A percentile compares a stretch with the other conserved stretches of the same genome.
Evolutionary conservation across 2,113 vertebrate species (phyloP).

Genomic region (Hepsetus odoe): DNA sequence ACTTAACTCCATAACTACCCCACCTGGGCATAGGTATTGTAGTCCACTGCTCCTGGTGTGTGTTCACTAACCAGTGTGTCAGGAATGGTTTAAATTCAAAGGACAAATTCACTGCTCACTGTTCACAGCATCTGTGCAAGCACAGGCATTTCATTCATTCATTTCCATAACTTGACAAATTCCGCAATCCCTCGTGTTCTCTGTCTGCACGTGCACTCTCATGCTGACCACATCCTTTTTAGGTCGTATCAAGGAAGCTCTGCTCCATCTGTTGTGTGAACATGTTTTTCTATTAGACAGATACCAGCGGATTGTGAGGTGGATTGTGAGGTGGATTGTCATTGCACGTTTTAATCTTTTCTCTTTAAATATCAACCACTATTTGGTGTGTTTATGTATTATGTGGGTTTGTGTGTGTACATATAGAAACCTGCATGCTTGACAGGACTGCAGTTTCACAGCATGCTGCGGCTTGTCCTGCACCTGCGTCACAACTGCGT

Average conservation of each 20-base stretch:
- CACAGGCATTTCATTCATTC: too few relatives aligned
- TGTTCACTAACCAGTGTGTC: too few relatives aligned
- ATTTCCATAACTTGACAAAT: too few relatives aligned
- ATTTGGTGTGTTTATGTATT: background rate
- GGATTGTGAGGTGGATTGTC: background rate
- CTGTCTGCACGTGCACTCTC: background rate
- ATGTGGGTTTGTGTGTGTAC: background rate
- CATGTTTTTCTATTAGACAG: background rate
- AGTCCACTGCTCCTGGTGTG: too few relatives aligned
- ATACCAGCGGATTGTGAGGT: background rate
- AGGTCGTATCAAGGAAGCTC: background rate
- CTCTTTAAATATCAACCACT: background rate
- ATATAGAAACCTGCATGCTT: background rate
- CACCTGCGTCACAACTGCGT: background rate
- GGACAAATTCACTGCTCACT: too few relatives aligned
- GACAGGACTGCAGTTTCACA: background rate
- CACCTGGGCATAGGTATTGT: too few relatives aligned
- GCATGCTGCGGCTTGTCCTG: background rate
- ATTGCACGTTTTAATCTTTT: too few relatives aligned
- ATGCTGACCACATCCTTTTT: slow-evolving; percentile 13
- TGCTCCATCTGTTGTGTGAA: background rate
- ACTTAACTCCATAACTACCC: too few relatives aligned
- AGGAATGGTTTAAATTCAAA: too few relatives aligned
- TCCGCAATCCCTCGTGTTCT: background rate
- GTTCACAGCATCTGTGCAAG: too few relatives aligned